These are phyloP conservation scores for Cordilura impudica DNA, from an alignment of 2,888 invertebrate genomes.

Conservation along the genomic window DNA sequence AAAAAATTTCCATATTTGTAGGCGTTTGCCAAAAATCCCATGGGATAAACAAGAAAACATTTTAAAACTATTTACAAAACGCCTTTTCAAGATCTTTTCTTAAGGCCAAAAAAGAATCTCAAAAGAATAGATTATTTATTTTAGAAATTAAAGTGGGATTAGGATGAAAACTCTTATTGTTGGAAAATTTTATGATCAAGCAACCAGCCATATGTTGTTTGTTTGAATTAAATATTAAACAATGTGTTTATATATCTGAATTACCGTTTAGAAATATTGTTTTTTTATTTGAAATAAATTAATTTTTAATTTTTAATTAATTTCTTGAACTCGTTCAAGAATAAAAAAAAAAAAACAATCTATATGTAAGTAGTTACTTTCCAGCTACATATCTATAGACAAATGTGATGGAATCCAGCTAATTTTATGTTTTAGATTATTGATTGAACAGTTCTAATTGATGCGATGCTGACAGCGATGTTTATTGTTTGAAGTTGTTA, in stretches of 20 bases:
- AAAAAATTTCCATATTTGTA: constrained; percentile 58
- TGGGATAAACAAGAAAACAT: constrained; percentile 5
- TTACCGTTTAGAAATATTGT: too few species aligned
- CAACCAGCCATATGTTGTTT: neutral
- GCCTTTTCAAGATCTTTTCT: constrained; percentile 8
- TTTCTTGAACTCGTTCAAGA: too few species aligned
- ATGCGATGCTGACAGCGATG: too few species aligned
- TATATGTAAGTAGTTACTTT: too few species aligned
- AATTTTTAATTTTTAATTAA: constrained; percentile 14
- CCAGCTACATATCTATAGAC: too few species aligned
- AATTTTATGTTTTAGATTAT: too few species aligned
- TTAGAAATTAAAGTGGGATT: constrained; percentile 12
- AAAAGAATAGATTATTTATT: constrained; percentile 2
- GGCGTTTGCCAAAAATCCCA: constrained; percentile 53
- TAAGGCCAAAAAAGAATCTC: constrained; percentile 14
- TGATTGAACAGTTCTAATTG: too few species aligned
- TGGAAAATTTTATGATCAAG: neutral
- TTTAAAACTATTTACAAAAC: constrained; percentile 10
- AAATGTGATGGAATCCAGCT: too few species aligned
- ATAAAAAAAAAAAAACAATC: too few species aligned
- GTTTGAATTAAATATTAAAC: neutral
- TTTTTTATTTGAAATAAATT: constrained; percentile 38
- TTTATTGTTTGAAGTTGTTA: too few species aligned
- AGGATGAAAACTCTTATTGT: neutral
- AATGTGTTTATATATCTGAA: neutral